phyloP scores from a whole-genome alignment of 2,888 invertebrate genomes.

The Seira ritae region DNA sequence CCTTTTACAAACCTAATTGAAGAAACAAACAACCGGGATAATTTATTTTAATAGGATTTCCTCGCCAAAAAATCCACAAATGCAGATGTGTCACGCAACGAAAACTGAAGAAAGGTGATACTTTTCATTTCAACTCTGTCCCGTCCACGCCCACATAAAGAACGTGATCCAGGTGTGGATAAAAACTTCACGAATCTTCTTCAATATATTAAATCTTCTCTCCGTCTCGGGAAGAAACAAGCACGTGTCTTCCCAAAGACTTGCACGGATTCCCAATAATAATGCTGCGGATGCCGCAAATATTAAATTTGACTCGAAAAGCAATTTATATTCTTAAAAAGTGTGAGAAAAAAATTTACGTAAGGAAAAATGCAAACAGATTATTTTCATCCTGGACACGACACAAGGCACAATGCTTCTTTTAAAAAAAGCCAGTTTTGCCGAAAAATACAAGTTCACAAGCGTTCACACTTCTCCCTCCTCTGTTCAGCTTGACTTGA shows the following conservation, averaged over 20 bases:
- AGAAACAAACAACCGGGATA: conserved; percentile 22
- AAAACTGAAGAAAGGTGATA: too few species aligned
- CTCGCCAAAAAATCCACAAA: conserved; percentile 33
- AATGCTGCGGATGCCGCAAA: background rate
- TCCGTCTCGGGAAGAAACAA: background rate
- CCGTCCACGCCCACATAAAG: too few species aligned
- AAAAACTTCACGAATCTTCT: conserved; percentile 41
- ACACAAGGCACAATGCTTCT: conserved; percentile 15
- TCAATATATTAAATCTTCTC: conserved; percentile 38
- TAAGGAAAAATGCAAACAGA: background rate
- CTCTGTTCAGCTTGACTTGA: conserved; percentile 12
- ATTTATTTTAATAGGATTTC: background rate
- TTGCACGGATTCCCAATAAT: too few species aligned
- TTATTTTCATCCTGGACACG: conserved; percentile 39
- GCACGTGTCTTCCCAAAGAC: conserved; percentile 35
- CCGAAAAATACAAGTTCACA: too few species aligned
- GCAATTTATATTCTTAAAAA: conserved; percentile 12
- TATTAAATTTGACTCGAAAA: conserved; percentile 5
- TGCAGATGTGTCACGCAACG: conserved; percentile 52
- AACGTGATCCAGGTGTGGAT: conserved; percentile 10
- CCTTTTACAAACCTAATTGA: background rate
- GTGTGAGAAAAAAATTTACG: conserved; percentile 17
- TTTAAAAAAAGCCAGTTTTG: too few species aligned
- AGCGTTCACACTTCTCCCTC: background rate
- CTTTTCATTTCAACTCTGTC: too few species aligned